These are phyloP conservation scores for Bombus cullumanus DNA, from an alignment of 1,140 invertebrate genomes.

Conservation along the genomic window DNA sequence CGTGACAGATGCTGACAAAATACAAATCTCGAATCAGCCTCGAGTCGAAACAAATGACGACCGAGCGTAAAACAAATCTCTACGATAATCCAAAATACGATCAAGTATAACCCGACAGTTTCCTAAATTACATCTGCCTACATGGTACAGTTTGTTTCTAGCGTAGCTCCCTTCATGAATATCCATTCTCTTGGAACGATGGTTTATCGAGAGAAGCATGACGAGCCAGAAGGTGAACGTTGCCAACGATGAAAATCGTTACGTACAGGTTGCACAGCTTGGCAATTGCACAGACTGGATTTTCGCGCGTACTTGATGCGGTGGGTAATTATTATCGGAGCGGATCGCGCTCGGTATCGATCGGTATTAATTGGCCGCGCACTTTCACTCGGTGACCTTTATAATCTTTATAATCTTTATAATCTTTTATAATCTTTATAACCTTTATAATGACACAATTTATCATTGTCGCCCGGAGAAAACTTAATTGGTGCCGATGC, in stretches of 20 bases:
- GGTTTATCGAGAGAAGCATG: not conserved
- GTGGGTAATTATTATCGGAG: constrained; percentile 46
- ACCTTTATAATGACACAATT: no score
- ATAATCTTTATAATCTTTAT: no score
- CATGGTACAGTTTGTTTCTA: not conserved
- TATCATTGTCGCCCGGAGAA: constrained; percentile 43
- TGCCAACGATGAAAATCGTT: constrained; percentile 4
- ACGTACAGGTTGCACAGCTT: constrained; percentile 26
- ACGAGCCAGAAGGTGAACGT: not conserved
- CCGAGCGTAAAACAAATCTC: not conserved
- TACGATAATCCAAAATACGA: not conserved
- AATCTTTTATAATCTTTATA: no score
- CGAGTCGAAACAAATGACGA: not conserved
- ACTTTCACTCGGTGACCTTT: constrained; percentile 56
- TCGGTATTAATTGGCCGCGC: constrained; percentile 54
- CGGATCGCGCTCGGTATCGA: constrained; percentile 32
- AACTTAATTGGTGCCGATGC: constrained; percentile 39
- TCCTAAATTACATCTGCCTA: not conserved
- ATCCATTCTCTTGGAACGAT: not conserved
- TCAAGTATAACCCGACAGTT: not conserved
- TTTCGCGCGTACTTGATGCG: constrained; percentile 43
- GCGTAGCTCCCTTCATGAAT: no score
- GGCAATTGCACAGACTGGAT: not conserved
- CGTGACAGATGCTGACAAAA: constrained; percentile 2
- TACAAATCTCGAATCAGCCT: not conserved